Conservation (phyloP, 2,113 vertebrate species). For the Mus pahari region DNA sequence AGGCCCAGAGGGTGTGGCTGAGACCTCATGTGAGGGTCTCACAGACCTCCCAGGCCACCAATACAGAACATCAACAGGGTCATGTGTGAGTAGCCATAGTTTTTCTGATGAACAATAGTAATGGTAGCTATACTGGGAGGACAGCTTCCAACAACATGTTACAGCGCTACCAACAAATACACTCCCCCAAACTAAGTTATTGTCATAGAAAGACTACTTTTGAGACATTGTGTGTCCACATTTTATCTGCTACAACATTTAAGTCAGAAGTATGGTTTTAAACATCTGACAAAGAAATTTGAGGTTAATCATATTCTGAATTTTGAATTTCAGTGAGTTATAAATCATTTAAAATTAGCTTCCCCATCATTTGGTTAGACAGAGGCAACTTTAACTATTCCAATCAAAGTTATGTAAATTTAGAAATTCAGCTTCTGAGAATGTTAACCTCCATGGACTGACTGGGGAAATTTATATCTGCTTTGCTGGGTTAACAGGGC, state of each 20-base stretch:
- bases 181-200: slow-evolving; percentile 25
- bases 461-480: neutral
- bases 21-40: neutral
- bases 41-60: no score
- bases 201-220: neutral
- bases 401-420: slow-evolving; percentile 36
- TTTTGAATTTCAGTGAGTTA: neutral
- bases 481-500: neutral
- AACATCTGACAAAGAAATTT: slow-evolving; percentile 6
- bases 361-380: neutral
- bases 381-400: slow-evolving; percentile 1
- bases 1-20: neutral
- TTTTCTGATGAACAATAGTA: neutral
- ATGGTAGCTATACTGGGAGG: no score
- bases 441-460: neutral
- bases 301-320: slow-evolving; percentile 4
- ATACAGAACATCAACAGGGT: neutral
- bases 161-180: neutral
- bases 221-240: neutral
- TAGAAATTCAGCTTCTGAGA: neutral
- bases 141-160: neutral
- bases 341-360: slow-evolving; percentile 10
- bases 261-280: slow-evolving; percentile 40
- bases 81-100: neutral
- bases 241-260: slow-evolving; percentile 1